phyloP scores from a whole-genome alignment of 1,140 invertebrate genomes.

The Acromyrmex heyeri region DNA sequence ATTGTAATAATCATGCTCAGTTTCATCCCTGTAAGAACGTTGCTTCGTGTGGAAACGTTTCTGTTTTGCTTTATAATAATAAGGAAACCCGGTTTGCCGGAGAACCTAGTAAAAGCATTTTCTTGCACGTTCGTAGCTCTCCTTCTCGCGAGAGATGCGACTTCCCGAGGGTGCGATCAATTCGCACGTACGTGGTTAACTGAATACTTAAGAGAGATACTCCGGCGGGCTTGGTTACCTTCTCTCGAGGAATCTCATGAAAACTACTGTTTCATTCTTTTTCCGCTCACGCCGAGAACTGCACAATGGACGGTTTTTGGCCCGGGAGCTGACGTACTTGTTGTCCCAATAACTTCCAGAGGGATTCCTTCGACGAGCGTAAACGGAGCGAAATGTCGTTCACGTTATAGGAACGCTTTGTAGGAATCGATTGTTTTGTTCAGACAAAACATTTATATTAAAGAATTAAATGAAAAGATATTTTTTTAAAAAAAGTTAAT shows the following conservation, averaged over 20 bases:
- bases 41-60: conserved; percentile 72
- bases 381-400: conserved; percentile 24
- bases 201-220: conserved; percentile 40
- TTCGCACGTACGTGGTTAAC: conserved; percentile 21
- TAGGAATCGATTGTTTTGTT: background rate
- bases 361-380: conserved; percentile 26
- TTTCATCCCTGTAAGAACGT: conserved; percentile 62
- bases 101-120: conserved; percentile 12
- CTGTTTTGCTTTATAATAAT: conserved; percentile 61
- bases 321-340: conserved; percentile 3
- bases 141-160: background rate
- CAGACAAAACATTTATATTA: background rate
- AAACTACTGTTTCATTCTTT: conserved; percentile 68
- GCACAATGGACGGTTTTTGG: conserved; percentile 55
- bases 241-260: conserved; percentile 66
- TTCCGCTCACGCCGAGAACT: conserved; percentile 61
- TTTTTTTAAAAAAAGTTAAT: background rate
- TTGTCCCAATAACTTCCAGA: conserved; percentile 46
- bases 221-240: conserved; percentile 15
- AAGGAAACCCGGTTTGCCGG: conserved; percentile 21
- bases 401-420: conserved; percentile 23
- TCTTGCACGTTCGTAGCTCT: background rate
- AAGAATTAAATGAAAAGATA: background rate
- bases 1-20: conserved; percentile 63
- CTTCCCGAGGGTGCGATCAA: conserved; percentile 14